Base-by-base conservation (phyloP, 2,797 vertebrate genomes). In the Periophthalmus magnuspinnatus region DNA sequence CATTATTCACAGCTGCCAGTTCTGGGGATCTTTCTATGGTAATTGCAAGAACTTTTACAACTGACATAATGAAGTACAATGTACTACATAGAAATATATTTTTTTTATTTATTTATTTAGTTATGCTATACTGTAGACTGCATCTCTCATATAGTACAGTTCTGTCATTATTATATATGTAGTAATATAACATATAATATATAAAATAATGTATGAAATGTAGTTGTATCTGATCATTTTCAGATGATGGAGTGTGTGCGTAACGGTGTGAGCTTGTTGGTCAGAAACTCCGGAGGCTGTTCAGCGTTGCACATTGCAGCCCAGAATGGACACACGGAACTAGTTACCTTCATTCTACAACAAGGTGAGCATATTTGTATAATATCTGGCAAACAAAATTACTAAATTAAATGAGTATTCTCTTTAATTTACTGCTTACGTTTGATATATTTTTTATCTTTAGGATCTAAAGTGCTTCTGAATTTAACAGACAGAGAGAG, bases 401-500 rank as follows among this genome's bases (percentile, higher is more conserved):
- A 6, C 8, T 8, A n/a, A 59, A 59, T 4, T 34, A 54, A 55
- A 55, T 6, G 14, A 5, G n/a, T 5, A 34, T 60, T 60, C 58
- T 34, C 33, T 60, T 17, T 58, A 19, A n/a, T 17, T 58, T 58
- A 32, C 13, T 24, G 56, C 10, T 45, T 28, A 24, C 38, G 34
- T 33, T 4, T 75, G 3, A 38, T 65, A 1, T 76, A 16, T 77
- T 56, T 70, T 3, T 77, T 1, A 19, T 75, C 69, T 36, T 73
- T 89, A 98, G 97, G 96, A 79, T 97, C 96, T 47, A 94, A 94
- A 33, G 94, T 97, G 81, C 93, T 98, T 77, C 82, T 99, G 93
- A 96, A 99, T 90, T 92, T 97, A 92, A 89, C 90, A 19, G 97
- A 98, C 88, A 95, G 90, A 74, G 95, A 97, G 90, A 97, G 93